phyloP scores from a whole-genome alignment of 35 echinoderm and acorn worm genomes.

The Lytechinus pictus region DNA sequence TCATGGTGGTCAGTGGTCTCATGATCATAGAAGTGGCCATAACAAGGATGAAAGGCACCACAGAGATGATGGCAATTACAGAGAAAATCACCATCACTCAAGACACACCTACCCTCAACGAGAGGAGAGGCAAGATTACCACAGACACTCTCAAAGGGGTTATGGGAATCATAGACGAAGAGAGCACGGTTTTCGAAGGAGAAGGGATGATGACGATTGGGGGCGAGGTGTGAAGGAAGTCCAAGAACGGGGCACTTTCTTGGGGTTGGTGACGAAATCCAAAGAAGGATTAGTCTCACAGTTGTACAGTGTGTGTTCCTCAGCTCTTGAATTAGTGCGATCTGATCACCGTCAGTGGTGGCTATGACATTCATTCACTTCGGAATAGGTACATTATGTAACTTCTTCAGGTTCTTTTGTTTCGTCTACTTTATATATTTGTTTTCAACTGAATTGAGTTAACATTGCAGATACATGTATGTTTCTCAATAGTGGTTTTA shows the following conservation, averaged over 20 bases:
- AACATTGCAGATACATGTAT: background rate
- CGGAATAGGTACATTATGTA: background rate
- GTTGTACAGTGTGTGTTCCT: constrained; percentile 1
- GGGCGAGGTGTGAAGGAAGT: constrained; percentile 25
- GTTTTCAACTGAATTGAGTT: background rate
- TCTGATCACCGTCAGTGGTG: constrained; percentile 24
- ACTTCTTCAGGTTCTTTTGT: background rate
- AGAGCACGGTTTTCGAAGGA: constrained; percentile 23
- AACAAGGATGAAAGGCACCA: background rate
- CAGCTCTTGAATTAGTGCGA: background rate
- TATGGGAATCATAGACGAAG: background rate
- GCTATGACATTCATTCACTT: background rate
- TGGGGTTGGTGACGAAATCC: background rate
- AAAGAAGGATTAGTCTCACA: background rate
- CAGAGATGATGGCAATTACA: background rate
- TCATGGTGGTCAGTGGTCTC: background rate
- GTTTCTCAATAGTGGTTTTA: background rate
- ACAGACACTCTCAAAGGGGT: background rate
- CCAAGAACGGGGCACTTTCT: constrained; percentile 15
- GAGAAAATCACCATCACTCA: background rate
- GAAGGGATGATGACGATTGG: constrained; percentile 38
- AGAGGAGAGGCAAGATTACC: background rate
- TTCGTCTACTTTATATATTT: background rate
- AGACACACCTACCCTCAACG: background rate
- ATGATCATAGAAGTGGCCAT: background rate